A percentile compares a stretch with the other conserved stretches of the same genome.
Evolutionary conservation across 2,113 vertebrate species (phyloP).

Genomic region (Euleptes europaea): DNA sequence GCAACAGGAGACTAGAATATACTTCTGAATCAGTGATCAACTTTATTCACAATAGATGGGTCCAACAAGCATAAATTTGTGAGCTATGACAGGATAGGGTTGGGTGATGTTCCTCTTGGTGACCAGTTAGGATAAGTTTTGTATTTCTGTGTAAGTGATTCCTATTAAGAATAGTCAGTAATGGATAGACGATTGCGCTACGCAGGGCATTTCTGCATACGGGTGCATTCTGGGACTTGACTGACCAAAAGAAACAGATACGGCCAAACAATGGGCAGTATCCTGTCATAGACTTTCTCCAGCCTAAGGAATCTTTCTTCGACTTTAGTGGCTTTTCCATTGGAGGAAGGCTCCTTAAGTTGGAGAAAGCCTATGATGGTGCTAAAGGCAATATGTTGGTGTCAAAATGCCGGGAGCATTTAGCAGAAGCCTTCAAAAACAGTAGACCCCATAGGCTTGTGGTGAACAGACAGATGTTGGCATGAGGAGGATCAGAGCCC

Average conservation of each 20-base stretch:
- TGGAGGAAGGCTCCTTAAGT: no score
- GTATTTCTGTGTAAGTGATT: background rate
- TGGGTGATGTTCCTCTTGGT: background rate
- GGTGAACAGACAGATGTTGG: no score
- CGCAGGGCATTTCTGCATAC: background rate
- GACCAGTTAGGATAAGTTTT: background rate
- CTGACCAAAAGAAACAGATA: background rate
- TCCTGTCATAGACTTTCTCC: background rate
- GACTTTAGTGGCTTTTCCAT: background rate
- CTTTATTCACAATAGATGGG: background rate
- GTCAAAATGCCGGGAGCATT: no score
- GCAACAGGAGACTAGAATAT: constrained; percentile 33
- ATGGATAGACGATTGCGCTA: background rate
- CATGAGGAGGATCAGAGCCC: no score
- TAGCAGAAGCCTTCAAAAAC: no score
- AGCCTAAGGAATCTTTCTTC: background rate
- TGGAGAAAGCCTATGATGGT: no score
- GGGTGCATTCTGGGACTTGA: background rate
- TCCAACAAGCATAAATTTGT: constrained; percentile 20
- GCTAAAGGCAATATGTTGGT: no score
- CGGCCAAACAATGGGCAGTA: no score
- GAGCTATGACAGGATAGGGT: background rate
- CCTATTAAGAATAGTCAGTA: background rate
- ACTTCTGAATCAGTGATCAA: constrained; percentile 15
- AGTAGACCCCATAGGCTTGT: no score